These are phyloP conservation scores for Scopus umbretta DNA, from an alignment of 2,113 vertebrate species.

Conservation along the genomic window DNA sequence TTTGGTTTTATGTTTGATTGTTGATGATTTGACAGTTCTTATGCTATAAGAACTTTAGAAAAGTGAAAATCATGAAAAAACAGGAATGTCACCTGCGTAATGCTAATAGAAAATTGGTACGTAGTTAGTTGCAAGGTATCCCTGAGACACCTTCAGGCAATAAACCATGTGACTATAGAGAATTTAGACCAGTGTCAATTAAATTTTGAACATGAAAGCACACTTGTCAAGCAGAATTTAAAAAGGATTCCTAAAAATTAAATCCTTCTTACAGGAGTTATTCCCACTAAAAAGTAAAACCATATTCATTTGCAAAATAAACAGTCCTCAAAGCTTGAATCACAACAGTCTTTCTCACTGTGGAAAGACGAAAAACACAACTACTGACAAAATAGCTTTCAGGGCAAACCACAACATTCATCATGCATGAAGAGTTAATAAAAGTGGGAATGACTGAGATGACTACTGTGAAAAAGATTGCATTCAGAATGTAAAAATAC, in stretches of 20 bases:
- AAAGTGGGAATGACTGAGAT: neutral
- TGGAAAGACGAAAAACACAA: neutral
- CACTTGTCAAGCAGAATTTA: neutral
- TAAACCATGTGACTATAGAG: neutral
- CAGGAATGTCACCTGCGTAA: neutral
- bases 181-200: neutral
- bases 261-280: neutral
- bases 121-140: neutral
- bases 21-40: neutral
- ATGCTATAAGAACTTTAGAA: neutral
- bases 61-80: neutral
- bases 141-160: neutral
- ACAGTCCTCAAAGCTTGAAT: neutral
- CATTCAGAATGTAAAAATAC: neutral
- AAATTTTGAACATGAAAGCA: neutral
- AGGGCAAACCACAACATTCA: neutral
- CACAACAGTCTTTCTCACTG: neutral
- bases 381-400: neutral
- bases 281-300: neutral
- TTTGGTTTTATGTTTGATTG: neutral
- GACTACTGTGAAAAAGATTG: neutral
- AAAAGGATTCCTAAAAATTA: neutral
- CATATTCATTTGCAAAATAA: neutral
- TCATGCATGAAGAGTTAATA: neutral
- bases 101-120: neutral